Base-by-base conservation (phyloP, 1,140 invertebrate species). In the Cydia pomonella region DNA sequence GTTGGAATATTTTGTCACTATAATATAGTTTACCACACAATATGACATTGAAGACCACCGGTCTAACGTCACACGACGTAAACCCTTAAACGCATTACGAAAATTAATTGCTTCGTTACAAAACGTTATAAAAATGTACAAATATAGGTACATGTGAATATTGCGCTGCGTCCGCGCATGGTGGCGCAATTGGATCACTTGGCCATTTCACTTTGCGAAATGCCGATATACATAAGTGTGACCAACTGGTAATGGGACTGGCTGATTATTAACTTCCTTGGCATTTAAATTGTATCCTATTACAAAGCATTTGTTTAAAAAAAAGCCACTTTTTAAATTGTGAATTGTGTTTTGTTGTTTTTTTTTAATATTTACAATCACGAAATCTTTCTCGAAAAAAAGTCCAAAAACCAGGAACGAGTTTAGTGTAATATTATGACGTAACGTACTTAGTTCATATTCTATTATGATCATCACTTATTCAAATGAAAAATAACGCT, bases 161-260 rank as follows among this genome's bases (percentile, higher is more conserved):
- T 59, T 59, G 53, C 3, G 53, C 0, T 23, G 29, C 29, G 64
- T n/a, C 13, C n/a, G 64, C 29, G 64, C 63, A 64, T 23, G 16
- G 16, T 69, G 64, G 29, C 29, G 64, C 29, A 69, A 69, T 69
- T 33, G 29, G 64, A 69, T 69, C 64, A 69, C 64, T 69, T 38
- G 63, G 64, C 33, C 64, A 69, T 69, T 69, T 69, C 64, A 33
- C 29, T 69, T 69, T 69, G 64, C 64, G 64, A 69, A 69, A 69
- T 59, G 23, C n/a, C 6, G 47, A 50, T 50, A 50, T 50, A 7
- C 47, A 50, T 50, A 50, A 50, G n/a, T 50, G n/a, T 50, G n/a
- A 7, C 3, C n/a, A 18, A 50, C 47, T 50, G n/a, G 6, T 50
- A 50, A 4, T 50, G 4, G 47, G 16, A 7, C 1, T 13, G n/a